Evolutionary conservation across 2,888 invertebrate species (phyloP).

Genomic region (Scotopteryx bipunctaria): DNA sequence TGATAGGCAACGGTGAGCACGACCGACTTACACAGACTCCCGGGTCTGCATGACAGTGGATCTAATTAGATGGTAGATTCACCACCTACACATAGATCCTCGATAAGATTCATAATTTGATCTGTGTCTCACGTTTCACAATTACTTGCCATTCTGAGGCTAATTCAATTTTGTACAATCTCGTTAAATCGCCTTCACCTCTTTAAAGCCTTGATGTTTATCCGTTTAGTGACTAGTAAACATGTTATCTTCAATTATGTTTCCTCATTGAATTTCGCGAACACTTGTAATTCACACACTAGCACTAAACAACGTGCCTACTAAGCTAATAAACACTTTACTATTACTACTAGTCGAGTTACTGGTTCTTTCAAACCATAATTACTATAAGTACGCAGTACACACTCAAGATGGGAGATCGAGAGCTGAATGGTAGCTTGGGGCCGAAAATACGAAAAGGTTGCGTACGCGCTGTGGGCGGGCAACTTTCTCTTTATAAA

Average conservation of each 20-base stretch:
- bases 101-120: slow-evolving; percentile 54
- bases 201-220: slow-evolving; percentile 16
- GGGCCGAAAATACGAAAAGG: slow-evolving; percentile 40
- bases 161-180: slow-evolving; percentile 27
- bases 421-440: slow-evolving; percentile 39
- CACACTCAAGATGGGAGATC: slow-evolving; percentile 34
- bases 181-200: neutral
- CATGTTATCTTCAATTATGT: slow-evolving; percentile 39
- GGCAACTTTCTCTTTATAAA: slow-evolving; percentile 73
- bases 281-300: slow-evolving; percentile 42
- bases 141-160: slow-evolving; percentile 17
- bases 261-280: slow-evolving; percentile 33
- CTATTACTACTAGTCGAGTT: no score
- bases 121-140: slow-evolving; percentile 47
- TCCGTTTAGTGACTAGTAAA: slow-evolving; percentile 27
- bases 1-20: slow-evolving; percentile 74
- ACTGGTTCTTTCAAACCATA: no score
- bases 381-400: slow-evolving; percentile 29
- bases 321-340: slow-evolving; percentile 31
- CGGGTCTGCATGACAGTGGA: slow-evolving; percentile 46
- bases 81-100: slow-evolving; percentile 51
- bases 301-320: slow-evolving; percentile 35
- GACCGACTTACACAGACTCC: slow-evolving; percentile 55
- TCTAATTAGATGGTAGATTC: slow-evolving; percentile 45
- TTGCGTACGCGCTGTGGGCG: slow-evolving; percentile 60